Percentiles rank a stretch among this genome's conserved stretches.
These are phyloP conservation scores for Hydrotaea diabolus DNA, from an alignment of 2,888 invertebrate species.

Conservation along the genomic window DNA sequence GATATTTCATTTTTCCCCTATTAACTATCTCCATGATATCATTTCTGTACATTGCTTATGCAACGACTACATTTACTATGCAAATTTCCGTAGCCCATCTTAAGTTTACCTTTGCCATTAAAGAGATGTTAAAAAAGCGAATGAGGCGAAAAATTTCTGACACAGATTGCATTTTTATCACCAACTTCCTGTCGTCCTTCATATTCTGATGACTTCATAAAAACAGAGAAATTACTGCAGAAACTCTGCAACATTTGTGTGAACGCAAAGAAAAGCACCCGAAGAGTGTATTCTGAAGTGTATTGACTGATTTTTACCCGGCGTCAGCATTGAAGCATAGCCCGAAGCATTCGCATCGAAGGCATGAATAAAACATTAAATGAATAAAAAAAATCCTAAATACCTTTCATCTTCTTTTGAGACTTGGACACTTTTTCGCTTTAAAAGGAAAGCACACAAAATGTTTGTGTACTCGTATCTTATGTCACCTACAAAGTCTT, in stretches of 20 bases:
- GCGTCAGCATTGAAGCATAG: not conserved
- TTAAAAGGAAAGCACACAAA: constrained; percentile 4
- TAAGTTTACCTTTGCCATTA: too few relatives aligned
- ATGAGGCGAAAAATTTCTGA: too few relatives aligned
- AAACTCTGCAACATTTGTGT: not conserved
- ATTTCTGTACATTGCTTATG: too few relatives aligned
- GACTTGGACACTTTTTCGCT: not conserved
- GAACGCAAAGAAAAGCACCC: not conserved
- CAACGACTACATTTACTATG: too few relatives aligned
- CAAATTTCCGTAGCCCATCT: too few relatives aligned
- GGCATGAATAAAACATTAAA: constrained; percentile 12
- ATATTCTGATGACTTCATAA: too few relatives aligned
- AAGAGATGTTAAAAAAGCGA: too few relatives aligned
- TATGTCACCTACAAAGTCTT: not conserved
- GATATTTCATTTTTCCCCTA: too few relatives aligned
- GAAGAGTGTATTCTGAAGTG: constrained; percentile 1
- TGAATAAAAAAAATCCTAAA: constrained; percentile 12
- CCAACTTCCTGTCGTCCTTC: too few relatives aligned
- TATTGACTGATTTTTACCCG: not conserved
- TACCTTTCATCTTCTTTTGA: not conserved
- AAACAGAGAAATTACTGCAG: too few relatives aligned
- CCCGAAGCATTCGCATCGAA: not conserved
- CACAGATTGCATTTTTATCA: too few relatives aligned
- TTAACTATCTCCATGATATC: too few relatives aligned
- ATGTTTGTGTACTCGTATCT: not conserved